A percentile compares a stretch with the other conserved stretches of the same genome.
These are phyloP conservation scores for Eueremaeus valkanovi DNA, from an alignment of 2,888 invertebrate species.

Conservation along the genomic window DNA sequence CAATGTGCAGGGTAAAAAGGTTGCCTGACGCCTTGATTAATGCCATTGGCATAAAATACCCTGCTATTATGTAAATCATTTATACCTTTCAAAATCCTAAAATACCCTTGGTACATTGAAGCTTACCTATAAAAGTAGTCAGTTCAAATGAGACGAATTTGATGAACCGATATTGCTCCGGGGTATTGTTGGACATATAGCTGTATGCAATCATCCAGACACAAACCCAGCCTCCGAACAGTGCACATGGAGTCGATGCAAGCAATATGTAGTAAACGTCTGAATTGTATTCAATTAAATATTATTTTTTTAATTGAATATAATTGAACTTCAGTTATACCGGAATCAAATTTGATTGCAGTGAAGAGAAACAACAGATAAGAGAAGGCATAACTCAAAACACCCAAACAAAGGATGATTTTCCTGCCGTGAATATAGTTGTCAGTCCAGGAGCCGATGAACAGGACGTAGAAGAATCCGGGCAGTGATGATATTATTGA, in stretches of 20 bases:
- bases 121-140: conserved; percentile 9
- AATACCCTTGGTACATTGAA: too few relatives aligned
- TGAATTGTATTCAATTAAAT: not conserved
- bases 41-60: too few relatives aligned
- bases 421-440: conserved; percentile 1
- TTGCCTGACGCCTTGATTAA: too few relatives aligned
- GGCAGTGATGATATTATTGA: conserved; percentile 7
- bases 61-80: too few relatives aligned
- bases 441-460: conserved; percentile 35
- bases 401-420: not conserved
- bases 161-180: conserved; percentile 8
- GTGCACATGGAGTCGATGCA: not conserved
- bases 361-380: not conserved
- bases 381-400: not conserved
- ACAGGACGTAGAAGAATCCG: not conserved
- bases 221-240: conserved; percentile 21
- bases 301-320: not conserved
- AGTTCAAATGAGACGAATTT: conserved; percentile 31
- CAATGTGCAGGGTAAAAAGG: too few relatives aligned
- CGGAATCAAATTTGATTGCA: not conserved
- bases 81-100: too few relatives aligned
- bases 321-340: not conserved
- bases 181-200: conserved; percentile 29
- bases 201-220: conserved; percentile 19
- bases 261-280: not conserved